Conservation (phyloP, 2,113 vertebrate species). For the Ptilorrhoa leucosticta region DNA sequence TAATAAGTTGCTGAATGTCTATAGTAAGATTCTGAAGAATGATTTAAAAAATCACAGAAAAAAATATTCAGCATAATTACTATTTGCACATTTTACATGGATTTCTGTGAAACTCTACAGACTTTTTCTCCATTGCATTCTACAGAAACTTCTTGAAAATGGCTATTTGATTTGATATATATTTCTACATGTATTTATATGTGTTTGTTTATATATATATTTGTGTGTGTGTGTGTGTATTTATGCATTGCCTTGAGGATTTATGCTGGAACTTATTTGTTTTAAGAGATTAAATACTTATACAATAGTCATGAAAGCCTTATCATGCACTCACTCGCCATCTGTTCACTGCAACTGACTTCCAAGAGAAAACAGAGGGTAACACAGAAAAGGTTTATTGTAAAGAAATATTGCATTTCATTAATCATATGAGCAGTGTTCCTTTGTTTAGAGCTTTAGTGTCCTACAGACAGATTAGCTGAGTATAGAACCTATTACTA, state of each 20-base stretch:
- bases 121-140: not conserved
- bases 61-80: not conserved
- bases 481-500: not conserved
- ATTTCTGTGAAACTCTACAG: not conserved
- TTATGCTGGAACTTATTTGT: not conserved
- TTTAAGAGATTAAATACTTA: conserved; percentile 10
- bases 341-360: not conserved
- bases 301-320: not conserved
- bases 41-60: not conserved
- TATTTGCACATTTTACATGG: not conserved
- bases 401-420: not conserved
- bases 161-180: not conserved
- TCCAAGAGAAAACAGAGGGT: not conserved
- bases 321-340: not conserved
- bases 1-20: not conserved
- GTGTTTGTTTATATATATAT: not conserved
- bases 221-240: not conserved
- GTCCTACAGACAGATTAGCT: not conserved
- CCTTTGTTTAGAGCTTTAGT: not conserved
- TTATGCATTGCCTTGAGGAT: not conserved
- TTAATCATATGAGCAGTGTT: not conserved
- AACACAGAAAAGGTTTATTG: not conserved
- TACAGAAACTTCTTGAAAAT: not conserved
- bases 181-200: not conserved
- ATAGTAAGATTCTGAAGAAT: not conserved